Percentiles rank a stretch among this genome's conserved stretches.
Conservation (phyloP, 1,140 invertebrate species). For the Drosophila sp. region DNA sequence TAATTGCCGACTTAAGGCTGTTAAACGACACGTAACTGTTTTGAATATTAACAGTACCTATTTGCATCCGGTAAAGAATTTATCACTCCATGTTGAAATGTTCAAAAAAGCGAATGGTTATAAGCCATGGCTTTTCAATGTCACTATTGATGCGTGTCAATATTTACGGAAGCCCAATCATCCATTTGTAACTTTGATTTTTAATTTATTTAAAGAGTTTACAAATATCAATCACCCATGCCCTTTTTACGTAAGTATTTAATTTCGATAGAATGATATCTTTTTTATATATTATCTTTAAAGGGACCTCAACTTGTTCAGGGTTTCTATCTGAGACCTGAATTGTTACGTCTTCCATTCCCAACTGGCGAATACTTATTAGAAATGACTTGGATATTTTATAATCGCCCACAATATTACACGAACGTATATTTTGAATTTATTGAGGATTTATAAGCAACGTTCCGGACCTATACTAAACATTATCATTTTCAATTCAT, state of each 20-base stretch:
- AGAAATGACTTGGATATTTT: conserved; percentile 11
- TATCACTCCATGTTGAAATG: conserved; percentile 1
- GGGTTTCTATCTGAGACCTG: conserved; percentile 26
- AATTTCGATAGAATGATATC: not conserved
- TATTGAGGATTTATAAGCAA: conserved; percentile 15
- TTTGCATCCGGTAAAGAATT: conserved; percentile 1
- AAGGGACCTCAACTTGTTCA: conserved; percentile 25
- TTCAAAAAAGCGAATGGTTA: conserved; percentile 29
- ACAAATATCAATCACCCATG: conserved; percentile 40
- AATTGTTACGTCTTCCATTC: conserved; percentile 21
- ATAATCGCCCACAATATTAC: conserved; percentile 7
- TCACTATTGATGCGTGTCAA: conserved; percentile 10
- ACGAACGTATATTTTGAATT: conserved; percentile 27
- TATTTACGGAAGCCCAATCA: not conserved
- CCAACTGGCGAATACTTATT: conserved; percentile 37
- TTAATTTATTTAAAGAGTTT: conserved; percentile 22
- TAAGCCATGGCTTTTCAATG: conserved; percentile 30
- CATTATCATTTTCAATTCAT: too few species aligned
- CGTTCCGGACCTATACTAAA: too few species aligned
- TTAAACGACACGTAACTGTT: conserved; percentile 10
- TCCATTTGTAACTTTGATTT: not conserved
- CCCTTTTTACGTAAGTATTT: conserved; percentile 23
- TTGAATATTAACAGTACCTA: conserved; percentile 25
- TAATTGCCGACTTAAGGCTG: conserved; percentile 28
- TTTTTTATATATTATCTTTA: not conserved